Percentiles rank a stretch among this genome's conserved stretches.
phyloP scores from a whole-genome alignment of 2,888 invertebrate species.

The Dexiosoma caninum region DNA sequence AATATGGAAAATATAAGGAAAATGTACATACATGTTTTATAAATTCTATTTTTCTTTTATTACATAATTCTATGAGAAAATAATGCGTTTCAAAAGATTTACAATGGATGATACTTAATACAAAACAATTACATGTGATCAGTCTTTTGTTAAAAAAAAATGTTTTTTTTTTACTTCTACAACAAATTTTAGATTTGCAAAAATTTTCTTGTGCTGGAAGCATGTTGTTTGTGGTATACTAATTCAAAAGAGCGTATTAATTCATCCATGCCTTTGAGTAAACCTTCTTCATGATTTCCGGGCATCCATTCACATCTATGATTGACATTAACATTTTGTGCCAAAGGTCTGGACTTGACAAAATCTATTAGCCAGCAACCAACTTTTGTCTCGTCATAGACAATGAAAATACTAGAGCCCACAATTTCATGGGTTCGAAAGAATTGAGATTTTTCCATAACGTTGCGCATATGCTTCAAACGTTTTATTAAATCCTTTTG shows the following conservation, averaged over 20 bases:
- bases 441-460: slow-evolving; percentile 89
- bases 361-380: slow-evolving; percentile 99
- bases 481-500: slow-evolving; percentile 85
- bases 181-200: slow-evolving; percentile 68
- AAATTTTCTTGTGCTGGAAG: slow-evolving; percentile 66
- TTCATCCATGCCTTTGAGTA: slow-evolving; percentile 94
- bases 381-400: slow-evolving; percentile 91
- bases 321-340: slow-evolving; percentile 83
- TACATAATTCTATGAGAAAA: slow-evolving; percentile 21
- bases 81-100: slow-evolving; percentile 49
- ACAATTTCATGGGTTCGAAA: slow-evolving; percentile 94
- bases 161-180: neutral
- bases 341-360: slow-evolving; percentile 91
- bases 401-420: slow-evolving; percentile 95
- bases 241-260: slow-evolving; percentile 85
- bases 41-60: slow-evolving; percentile 26
- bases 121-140: slow-evolving; percentile 38
- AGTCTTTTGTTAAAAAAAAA: slow-evolving; percentile 23
- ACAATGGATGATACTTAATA: slow-evolving; percentile 37
- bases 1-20: slow-evolving; percentile 64
- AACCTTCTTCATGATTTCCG: slow-evolving; percentile 98
- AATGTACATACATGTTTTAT: neutral
- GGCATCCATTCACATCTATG: slow-evolving; percentile 91
- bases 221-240: slow-evolving; percentile 71
- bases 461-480: slow-evolving; percentile 86